phyloP scores from a whole-genome alignment of 2,888 invertebrate species.

The Dorcus parallelipipedus region DNA sequence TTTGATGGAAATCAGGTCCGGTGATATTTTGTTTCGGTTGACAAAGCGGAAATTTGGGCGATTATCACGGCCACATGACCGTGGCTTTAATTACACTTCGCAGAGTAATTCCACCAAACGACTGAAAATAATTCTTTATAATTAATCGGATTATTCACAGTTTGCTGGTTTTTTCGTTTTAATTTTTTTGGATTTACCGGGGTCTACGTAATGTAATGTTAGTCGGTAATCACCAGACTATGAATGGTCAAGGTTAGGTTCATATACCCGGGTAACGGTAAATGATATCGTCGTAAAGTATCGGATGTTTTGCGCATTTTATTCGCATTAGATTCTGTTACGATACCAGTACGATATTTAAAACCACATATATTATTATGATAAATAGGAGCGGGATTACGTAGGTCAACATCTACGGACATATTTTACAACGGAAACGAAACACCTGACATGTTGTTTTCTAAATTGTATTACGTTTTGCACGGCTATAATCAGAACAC shows the following conservation, averaged over 20 bases:
- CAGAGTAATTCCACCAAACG: too few relatives aligned
- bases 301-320: conserved; percentile 8
- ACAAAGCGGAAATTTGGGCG: neutral
- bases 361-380: too few relatives aligned
- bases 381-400: too few relatives aligned
- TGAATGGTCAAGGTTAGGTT: conserved; percentile 20
- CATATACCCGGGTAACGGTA: conserved; percentile 15
- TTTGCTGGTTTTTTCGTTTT: neutral
- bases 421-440: too few relatives aligned
- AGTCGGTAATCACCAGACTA: conserved; percentile 12
- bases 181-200: neutral
- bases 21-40: neutral
- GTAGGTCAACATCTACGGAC: too few relatives aligned
- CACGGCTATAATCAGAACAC: too few relatives aligned
- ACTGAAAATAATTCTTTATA: neutral
- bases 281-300: conserved; percentile 13
- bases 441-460: too few relatives aligned
- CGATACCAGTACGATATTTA: too few relatives aligned
- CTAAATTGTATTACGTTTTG: too few relatives aligned
- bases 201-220: neutral
- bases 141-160: conserved; percentile 3
- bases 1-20: too few relatives aligned
- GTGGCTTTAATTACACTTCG: too few relatives aligned
- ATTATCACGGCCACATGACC: too few relatives aligned
- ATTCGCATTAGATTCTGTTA: conserved; percentile 4